A percentile compares a stretch with the other conserved stretches of the same genome.
Conservation (phyloP, 2,113 vertebrate genomes). For the Laterallus jamaicensis region DNA sequence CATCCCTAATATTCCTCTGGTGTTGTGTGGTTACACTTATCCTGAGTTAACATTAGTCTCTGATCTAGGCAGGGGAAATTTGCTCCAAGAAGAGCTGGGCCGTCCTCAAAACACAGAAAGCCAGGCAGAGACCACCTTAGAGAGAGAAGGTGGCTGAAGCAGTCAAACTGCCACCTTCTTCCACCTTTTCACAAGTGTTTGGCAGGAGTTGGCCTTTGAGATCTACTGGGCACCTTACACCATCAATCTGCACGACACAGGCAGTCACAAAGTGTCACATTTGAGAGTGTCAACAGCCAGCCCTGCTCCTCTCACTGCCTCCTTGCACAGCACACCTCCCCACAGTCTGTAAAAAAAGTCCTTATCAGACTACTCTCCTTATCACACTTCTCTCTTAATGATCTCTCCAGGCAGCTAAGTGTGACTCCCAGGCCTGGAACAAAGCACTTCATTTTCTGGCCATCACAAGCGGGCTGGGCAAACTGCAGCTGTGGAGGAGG, state of each 20-base stretch:
- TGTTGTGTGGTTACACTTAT: background rate
- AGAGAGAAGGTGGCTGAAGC: background rate
- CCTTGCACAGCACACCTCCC: background rate
- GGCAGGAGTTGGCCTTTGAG: background rate
- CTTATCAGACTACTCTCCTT: slow-evolving; percentile 57
- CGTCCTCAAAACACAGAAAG: background rate
- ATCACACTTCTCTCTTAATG: slow-evolving; percentile 23
- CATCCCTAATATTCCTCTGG: background rate
- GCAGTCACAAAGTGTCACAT: background rate
- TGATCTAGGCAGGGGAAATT: background rate
- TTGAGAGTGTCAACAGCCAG: background rate
- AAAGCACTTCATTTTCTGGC: background rate
- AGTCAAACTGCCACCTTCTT: background rate
- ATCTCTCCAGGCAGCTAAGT: slow-evolving; percentile 6
- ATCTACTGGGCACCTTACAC: background rate
- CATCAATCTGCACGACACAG: background rate
- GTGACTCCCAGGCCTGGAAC: background rate
- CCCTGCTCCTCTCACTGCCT: background rate
- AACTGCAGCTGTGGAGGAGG: background rate
- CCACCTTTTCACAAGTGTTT: background rate
- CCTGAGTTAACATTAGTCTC: background rate
- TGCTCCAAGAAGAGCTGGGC: background rate
- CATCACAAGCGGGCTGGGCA: background rate
- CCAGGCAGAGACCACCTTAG: background rate
- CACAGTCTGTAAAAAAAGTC: background rate